phyloP scores from a whole-genome alignment of 2,797 vertebrate genomes.

The Cuculus canorus region DNA sequence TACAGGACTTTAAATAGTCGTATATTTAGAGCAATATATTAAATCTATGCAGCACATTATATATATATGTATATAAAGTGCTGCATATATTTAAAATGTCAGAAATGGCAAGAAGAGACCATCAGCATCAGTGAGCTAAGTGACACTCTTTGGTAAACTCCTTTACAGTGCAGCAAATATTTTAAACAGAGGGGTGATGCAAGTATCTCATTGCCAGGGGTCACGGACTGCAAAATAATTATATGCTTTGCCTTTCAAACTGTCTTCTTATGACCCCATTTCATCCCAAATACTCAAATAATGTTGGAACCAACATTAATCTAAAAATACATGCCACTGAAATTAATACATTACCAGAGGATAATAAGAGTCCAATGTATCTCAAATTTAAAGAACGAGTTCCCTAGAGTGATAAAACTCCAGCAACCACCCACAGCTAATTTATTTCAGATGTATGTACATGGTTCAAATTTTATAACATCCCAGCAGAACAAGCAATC shows the following conservation, averaged over 20 bases:
- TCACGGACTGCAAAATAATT: background rate
- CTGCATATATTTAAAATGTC: background rate
- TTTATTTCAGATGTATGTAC: slow-evolving; percentile 57
- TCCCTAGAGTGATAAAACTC: slow-evolving; percentile 26
- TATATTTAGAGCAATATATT: background rate
- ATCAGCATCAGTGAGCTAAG: background rate
- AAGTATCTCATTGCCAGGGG: background rate
- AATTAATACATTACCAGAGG: slow-evolving; percentile 38
- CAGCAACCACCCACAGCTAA: slow-evolving; percentile 36
- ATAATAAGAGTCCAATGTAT: slow-evolving; percentile 16
- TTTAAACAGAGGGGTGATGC: background rate
- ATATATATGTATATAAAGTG: background rate
- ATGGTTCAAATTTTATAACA: slow-evolving; percentile 43
- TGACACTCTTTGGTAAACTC: background rate
- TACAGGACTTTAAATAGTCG: background rate
- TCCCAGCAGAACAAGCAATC: slow-evolving; percentile 48
- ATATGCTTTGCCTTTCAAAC: slow-evolving; percentile 41
- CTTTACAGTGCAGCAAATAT: background rate
- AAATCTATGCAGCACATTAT: no score
- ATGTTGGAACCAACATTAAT: slow-evolving; percentile 9
- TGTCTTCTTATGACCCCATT: slow-evolving; percentile 15
- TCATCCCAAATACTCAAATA: slow-evolving; percentile 25
- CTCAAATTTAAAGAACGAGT: slow-evolving; percentile 24
- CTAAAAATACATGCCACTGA: slow-evolving; percentile 27
- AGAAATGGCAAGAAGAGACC: background rate